Conservation (phyloP, 2,797 vertebrate species). For the Pachyuromys duprasi region DNA sequence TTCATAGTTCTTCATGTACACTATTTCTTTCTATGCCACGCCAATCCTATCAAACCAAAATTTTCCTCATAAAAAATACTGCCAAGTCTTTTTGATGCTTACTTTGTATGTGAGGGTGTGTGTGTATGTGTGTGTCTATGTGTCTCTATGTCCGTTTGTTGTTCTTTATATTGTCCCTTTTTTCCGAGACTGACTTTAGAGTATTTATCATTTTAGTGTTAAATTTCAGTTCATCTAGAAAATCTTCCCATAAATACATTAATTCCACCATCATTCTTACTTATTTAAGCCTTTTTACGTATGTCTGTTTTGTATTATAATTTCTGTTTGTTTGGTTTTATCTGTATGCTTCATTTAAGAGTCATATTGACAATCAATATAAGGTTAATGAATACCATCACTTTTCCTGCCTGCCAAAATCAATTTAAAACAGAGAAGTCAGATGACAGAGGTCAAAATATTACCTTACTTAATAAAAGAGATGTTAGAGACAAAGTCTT, state of each 20-base stretch:
- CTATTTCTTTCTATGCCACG: not conserved
- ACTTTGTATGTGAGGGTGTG: not conserved
- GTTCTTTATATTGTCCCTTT: not conserved
- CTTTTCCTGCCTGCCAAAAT: conserved; percentile 6
- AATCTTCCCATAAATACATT: not conserved
- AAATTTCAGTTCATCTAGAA: conserved; percentile 1
- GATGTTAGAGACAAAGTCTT: not conserved
- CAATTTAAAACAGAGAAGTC: conserved; percentile 9
- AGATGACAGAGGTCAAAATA: conserved; percentile 18
- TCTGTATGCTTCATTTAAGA: not conserved
- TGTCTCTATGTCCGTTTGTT: not conserved
- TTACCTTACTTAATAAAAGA: not conserved
- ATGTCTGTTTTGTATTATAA: not conserved
- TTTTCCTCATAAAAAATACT: not conserved
- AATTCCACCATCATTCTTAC: not conserved
- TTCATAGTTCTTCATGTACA: not conserved
- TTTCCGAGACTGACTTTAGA: not conserved
- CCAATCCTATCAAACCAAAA: not conserved
- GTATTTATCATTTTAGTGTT: not conserved
- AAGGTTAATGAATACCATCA: not conserved
- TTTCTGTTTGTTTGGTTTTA: not conserved
- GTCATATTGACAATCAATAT: not conserved
- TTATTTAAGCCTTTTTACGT: not conserved
- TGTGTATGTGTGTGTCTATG: not conserved
- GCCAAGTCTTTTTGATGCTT: not conserved